A percentile compares a stretch with the other conserved stretches of the same genome.
Evolutionary conservation across 2,113 vertebrate species (phyloP).

Genomic region (Solea solea): DNA sequence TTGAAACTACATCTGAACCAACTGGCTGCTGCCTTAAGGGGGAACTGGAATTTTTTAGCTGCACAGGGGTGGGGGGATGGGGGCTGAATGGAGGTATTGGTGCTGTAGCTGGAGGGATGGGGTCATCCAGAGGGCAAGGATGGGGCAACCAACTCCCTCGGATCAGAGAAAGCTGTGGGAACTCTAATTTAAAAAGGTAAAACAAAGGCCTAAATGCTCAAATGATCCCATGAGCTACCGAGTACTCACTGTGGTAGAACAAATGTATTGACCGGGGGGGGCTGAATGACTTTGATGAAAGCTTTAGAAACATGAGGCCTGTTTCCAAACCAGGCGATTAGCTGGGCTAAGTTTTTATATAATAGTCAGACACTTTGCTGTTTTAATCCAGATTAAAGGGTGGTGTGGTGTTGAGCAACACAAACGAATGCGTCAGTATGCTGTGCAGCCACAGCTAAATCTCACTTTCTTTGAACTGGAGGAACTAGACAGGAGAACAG

Average conservation of each 20-base stretch:
- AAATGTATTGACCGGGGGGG: slow-evolving; percentile 19
- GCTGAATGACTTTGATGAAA: slow-evolving; percentile 68
- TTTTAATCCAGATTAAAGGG: not conserved
- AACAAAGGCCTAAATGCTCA: slow-evolving; percentile 41
- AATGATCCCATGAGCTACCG: slow-evolving; percentile 46
- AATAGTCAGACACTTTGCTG: not conserved
- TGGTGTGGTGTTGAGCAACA: not conserved
- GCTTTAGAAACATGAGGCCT: slow-evolving; percentile 31
- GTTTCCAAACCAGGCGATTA: slow-evolving; percentile 53
- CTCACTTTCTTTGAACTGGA: not conserved
- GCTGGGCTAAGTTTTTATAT: slow-evolving; percentile 48
- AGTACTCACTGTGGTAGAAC: slow-evolving; percentile 55
- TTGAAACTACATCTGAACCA: too few relatives aligned
- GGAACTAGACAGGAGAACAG: not conserved
- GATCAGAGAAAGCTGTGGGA: slow-evolving; percentile 40
- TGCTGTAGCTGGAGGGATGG: slow-evolving; percentile 33
- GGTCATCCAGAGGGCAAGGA: slow-evolving; percentile 65
- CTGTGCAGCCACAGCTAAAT: not conserved
- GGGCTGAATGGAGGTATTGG: not conserved
- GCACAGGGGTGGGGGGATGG: slow-evolving; percentile 10
- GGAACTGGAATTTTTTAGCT: slow-evolving; percentile 44
- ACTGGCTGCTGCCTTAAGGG: too few relatives aligned
- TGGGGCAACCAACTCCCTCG: slow-evolving; percentile 31
- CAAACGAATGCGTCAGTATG: not conserved
- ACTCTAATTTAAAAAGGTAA: slow-evolving; percentile 49